phyloP scores from a whole-genome alignment of 1,140 invertebrate genomes.

The Eciton burchellii region DNA sequence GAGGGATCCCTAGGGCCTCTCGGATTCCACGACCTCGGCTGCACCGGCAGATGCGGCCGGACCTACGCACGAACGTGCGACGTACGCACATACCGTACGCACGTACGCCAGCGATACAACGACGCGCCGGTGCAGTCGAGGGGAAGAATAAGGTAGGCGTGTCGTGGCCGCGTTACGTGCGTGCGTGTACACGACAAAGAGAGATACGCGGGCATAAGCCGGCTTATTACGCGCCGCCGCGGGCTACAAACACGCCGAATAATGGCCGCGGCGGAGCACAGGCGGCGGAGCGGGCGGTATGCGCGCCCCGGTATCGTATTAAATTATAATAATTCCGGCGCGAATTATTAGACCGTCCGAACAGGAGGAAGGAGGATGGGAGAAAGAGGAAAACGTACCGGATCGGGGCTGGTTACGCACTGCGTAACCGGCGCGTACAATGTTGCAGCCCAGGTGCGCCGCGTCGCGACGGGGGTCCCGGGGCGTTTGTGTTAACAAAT shows the following conservation, averaged over 20 bases:
- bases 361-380: neutral
- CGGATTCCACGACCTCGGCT: conserved; percentile 49
- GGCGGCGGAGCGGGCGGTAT: conserved; percentile 51
- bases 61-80: conserved; percentile 31
- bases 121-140: conserved; percentile 17
- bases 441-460: conserved; percentile 58
- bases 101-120: conserved; percentile 57
- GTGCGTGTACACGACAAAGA: conserved; percentile 72
- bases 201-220: conserved; percentile 72
- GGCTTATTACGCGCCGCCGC: conserved; percentile 76
- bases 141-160: conserved; percentile 76
- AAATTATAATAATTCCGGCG: conserved; percentile 81
- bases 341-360: conserved; percentile 72
- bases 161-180: conserved; percentile 72
- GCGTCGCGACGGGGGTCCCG: conserved; percentile 64
- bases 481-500: conserved; percentile 78
- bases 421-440: conserved; percentile 53
- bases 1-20: conserved; percentile 43
- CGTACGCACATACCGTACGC: conserved; percentile 20
- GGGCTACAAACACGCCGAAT: conserved; percentile 79
- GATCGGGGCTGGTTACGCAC: conserved; percentile 64
- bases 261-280: conserved; percentile 73
- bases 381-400: conserved; percentile 46
- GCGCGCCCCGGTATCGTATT: conserved; percentile 76
- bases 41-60: conserved; percentile 68